Base-by-base conservation (phyloP, 2,113 vertebrate species). In the Gracilinanus agilis region DNA sequence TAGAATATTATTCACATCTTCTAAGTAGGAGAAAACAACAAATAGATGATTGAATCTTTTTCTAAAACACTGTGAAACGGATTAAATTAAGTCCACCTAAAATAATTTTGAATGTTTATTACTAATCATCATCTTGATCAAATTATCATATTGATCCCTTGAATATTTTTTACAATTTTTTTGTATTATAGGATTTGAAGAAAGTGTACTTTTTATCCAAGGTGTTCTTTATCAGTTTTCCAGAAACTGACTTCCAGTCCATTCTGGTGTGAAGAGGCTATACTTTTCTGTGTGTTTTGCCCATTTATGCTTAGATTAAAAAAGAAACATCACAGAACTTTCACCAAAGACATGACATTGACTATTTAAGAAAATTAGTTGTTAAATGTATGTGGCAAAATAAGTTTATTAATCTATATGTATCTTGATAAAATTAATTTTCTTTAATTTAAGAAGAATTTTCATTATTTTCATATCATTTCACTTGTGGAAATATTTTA, bases 221-320 rank as follows among this genome's bases (percentile, higher is more conserved):
- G 49, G 49, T 10, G 49, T 90, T 53, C 24, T 16, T 53, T 53
- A 13, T 90, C 9, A 53, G 49, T 53, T 90, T 90, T 7, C 27
- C 7, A 92, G 88, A 91, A 97, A 49, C 49, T 49, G 49, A 5
- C 5, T 49, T 89, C 95, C 89, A 44, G 55, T 90, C 24, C 19
- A 58, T 92, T 93, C 19, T 92, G 25, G 25, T 91, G 27, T 90
- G 89, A 54, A 93, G 58, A 96, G 93, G 24, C 34, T 95, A 0
- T 88, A 89, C 75, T 93, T 94, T 96, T 97, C 61, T 94, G 25
- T 95, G 93, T 94, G 53, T 94, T 75, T 91, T 96, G 92, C 91
- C 94, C 9, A 5, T 91, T 88, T 95, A 89, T 93, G 49, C 13
- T 91, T 23, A 93, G 61, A 83, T 91, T 24, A 61, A 88, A 92